Percentiles rank a stretch among this genome's conserved stretches.
These are phyloP conservation scores for Aspidiotus rigidus DNA, from an alignment of 2,888 invertebrate genomes.

Conservation along the genomic window DNA sequence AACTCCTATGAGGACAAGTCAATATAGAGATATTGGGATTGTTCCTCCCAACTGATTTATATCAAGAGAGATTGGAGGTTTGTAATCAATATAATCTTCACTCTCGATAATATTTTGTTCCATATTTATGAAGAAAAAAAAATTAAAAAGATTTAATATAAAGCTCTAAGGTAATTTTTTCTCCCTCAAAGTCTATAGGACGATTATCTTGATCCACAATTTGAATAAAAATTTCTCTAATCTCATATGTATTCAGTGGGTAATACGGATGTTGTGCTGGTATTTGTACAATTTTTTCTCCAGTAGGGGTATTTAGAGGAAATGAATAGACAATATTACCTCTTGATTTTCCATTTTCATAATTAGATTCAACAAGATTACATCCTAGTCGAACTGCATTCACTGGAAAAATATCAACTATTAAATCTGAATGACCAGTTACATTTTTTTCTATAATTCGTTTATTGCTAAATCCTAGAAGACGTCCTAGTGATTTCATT, in stretches of 20 bases:
- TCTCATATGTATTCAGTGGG: conserved; percentile 19
- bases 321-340: conserved; percentile 10
- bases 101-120: conserved; percentile 25
- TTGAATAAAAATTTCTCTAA: conserved; percentile 11
- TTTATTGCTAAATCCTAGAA: conserved; percentile 15
- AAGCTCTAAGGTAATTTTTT: conserved; percentile 17
- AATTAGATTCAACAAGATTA: conserved; percentile 23
- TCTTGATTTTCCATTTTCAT: conserved; percentile 4
- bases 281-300: conserved; percentile 10
- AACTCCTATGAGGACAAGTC: neutral
- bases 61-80: neutral
- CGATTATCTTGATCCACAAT: conserved; percentile 25
- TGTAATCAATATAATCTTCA: conserved; percentile 10
- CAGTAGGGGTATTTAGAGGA: conserved; percentile 8
- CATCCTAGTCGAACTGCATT: conserved; percentile 17
- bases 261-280: conserved; percentile 23
- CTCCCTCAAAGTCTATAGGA: conserved; percentile 17
- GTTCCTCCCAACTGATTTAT: conserved; percentile 7
- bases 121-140: conserved; percentile 12
- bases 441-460: conserved; percentile 6
- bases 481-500: conserved; percentile 18
- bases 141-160: conserved; percentile 16
- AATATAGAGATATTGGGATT: conserved; percentile 9
- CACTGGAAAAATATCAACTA: conserved; percentile 15
- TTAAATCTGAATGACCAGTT: conserved; percentile 9